phyloP scores from a whole-genome alignment of 1,140 invertebrate species.

The Ips nitidus region DNA sequence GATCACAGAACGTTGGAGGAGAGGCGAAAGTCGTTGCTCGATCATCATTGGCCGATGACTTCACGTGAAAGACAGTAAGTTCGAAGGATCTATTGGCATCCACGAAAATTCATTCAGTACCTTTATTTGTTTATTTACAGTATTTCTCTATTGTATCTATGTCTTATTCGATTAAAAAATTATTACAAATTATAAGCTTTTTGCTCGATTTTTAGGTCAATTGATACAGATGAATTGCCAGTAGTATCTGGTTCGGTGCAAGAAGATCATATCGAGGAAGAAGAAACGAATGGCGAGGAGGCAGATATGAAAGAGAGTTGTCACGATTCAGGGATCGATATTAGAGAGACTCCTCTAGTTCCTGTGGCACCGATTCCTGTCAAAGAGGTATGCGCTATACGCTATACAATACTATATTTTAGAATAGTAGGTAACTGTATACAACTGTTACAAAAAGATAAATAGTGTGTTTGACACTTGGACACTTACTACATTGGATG shows the following conservation, averaged over 20 bases:
- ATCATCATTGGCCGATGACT: conserved; percentile 85
- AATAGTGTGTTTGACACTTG: too few relatives aligned
- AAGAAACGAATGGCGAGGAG: conserved; percentile 34
- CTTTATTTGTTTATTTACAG: not conserved
- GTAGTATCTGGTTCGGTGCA: conserved; percentile 41
- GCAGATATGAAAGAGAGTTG: conserved; percentile 73
- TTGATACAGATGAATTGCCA: conserved; percentile 49
- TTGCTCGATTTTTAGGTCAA: conserved; percentile 38
- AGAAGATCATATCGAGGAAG: conserved; percentile 47
- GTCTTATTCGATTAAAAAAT: not conserved
- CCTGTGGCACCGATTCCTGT: conserved; percentile 57
- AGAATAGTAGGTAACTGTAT: not conserved
- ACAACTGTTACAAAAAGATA: too few relatives aligned
- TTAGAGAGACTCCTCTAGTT: conserved; percentile 67
- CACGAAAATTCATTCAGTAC: too few relatives aligned
- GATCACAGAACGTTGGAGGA: conserved; percentile 66
- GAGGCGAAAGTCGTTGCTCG: conserved; percentile 76
- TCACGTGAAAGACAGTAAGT: conserved; percentile 64
- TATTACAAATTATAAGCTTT: too few relatives aligned
- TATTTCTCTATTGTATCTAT: not conserved
- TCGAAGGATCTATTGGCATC: too few relatives aligned
- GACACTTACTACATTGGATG: too few relatives aligned
- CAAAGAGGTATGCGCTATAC: conserved; percentile 54
- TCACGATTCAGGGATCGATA: conserved; percentile 88
- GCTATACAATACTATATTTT: not conserved